phyloP scores from a whole-genome alignment of 1,140 invertebrate genomes.

The Andricus grossulariae region DNA sequence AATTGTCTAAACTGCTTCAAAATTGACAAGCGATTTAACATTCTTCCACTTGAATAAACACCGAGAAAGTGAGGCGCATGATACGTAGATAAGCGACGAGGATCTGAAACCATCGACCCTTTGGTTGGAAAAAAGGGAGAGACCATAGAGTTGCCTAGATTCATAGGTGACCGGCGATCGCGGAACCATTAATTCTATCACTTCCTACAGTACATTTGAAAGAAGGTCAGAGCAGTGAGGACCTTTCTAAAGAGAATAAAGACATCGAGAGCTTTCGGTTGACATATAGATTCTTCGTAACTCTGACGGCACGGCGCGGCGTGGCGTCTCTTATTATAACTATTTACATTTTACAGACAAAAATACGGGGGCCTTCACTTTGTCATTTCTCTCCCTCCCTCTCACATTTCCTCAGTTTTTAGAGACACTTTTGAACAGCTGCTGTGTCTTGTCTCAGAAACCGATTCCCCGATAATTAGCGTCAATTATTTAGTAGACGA shows the following conservation, averaged over 20 bases:
- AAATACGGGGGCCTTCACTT: slow-evolving; percentile 29
- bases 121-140: not conserved
- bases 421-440: slow-evolving; percentile 34
- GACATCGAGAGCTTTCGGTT: slow-evolving; percentile 6
- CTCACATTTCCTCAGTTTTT: slow-evolving; percentile 11
- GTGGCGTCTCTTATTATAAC: no score
- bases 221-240: slow-evolving; percentile 7
- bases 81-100: not conserved
- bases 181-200: slow-evolving; percentile 1
- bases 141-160: not conserved
- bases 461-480: not conserved
- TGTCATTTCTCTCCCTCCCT: not conserved
- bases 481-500: slow-evolving; percentile 1
- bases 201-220: slow-evolving; percentile 17
- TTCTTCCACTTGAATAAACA: not conserved
- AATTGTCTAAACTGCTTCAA: no score
- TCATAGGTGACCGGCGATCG: not conserved
- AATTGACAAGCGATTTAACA: no score
- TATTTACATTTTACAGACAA: slow-evolving; percentile 28
- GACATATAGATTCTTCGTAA: slow-evolving; percentile 6
- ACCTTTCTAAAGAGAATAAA: slow-evolving; percentile 26
- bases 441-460: slow-evolving; percentile 7
- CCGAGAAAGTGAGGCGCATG: not conserved
- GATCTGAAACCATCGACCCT: slow-evolving; percentile 5
- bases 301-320: not conserved